phyloP scores from a whole-genome alignment of 2,113 vertebrate species.

The Onychostruthus taczanowskii region DNA sequence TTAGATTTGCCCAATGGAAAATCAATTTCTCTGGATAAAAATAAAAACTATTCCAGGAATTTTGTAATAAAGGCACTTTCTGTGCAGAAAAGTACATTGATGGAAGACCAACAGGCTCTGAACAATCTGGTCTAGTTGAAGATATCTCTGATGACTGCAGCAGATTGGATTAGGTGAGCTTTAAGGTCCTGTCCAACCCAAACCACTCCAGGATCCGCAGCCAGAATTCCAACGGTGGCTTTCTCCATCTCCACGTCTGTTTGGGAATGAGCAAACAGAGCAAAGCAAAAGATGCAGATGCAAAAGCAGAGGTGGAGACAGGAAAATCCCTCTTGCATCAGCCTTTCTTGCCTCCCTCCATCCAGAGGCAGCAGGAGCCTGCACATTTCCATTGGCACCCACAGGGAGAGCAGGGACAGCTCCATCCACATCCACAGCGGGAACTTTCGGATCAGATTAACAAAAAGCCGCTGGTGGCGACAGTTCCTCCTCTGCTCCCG shows the following conservation, averaged over 20 bases:
- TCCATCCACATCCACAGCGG: not conserved
- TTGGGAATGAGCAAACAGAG: fast-evolving
- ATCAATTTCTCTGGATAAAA: not conserved
- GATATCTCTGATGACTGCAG: not conserved
- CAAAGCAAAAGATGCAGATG: not conserved
- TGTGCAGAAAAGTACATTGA: fast-evolving
- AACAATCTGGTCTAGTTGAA: not conserved
- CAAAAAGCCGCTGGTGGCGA: not conserved
- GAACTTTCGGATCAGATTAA: conserved; percentile 13
- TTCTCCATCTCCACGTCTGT: fast-evolving
- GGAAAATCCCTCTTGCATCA: fast-evolving
- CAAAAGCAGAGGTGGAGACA: not conserved
- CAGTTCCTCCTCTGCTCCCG: not conserved
- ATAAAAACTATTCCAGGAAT: not conserved
- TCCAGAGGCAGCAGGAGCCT: not conserved
- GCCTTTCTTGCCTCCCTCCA: not conserved
- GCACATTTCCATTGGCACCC: not conserved
- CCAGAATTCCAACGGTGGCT: not conserved
- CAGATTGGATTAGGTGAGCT: not conserved
- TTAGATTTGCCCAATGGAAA: not conserved
- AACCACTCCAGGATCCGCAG: not conserved
- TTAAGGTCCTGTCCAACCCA: not conserved
- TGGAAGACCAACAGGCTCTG: fast-evolving
- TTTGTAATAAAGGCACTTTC: not conserved
- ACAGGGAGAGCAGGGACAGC: not conserved